Base-by-base conservation (phyloP, 2,113 vertebrate species). In the Caloenas nicobarica region DNA sequence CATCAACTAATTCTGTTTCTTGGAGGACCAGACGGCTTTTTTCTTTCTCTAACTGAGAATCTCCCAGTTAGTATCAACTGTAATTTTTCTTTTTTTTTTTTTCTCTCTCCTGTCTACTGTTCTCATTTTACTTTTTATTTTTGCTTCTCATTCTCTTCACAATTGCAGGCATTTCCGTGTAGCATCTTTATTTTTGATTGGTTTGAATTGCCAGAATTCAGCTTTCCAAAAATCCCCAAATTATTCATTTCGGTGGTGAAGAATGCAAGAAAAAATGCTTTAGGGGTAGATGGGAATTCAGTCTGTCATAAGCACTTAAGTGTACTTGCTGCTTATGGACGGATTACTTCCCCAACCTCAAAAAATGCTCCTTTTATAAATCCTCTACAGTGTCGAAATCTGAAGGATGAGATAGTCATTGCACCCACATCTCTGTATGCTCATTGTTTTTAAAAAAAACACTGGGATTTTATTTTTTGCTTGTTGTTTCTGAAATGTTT, bases 181-280 rank as follows among this genome's bases (percentile, higher is more conserved):
- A 21, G 31, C 0, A 22, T 84, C 33, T 91, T 70, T 74, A 24
- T 70, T 95, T 92, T 24, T 48, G 48, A 26, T 65, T 77, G 60
- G 29, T 53, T 91, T 74, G 29, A 86, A 60, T 51, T 81, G 51
- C 56, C n/a, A 78, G 38, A 53, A 68, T 61, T 81, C 71, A 48
- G 51, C 44, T 88, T 88, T 90, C 66, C 66, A 31, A 88, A 46
- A 91, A 88, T 66, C 83, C 56, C 9, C 3, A 56, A 85, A 34
- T 66, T 88, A 68, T 28, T 91, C 51, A 42, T 10, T 91, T 90
- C 64, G 48, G 25, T 81, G 69, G 81, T 66, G 94, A 93, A 83
- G 68, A 91, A 68, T 77, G 42, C 56, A 83, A 81, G 82, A 90
- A 93, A 57, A 88, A 87, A 83, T 81, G 48, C 64, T 78, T 60